A percentile compares a stretch with the other conserved stretches of the same genome.
Evolutionary conservation across 2,113 vertebrate genomes (phyloP).

Genomic region (Brachyhypopomus gauderio): DNA sequence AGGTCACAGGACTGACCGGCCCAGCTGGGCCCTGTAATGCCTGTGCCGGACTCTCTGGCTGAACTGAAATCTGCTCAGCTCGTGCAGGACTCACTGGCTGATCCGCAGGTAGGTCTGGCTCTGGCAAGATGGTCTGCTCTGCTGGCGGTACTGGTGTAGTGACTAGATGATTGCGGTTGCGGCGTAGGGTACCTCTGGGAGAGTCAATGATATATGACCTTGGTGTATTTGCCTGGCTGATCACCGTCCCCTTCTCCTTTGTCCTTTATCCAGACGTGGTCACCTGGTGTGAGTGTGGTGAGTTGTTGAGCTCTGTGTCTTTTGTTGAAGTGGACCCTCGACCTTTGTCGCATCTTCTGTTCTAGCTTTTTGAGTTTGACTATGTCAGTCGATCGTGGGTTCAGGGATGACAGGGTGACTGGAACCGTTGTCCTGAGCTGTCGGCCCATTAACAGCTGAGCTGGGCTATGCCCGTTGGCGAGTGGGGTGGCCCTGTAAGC

Average conservation of each 20-base stretch:
- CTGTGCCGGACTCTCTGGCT: constrained; percentile 10
- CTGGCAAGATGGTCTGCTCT: background rate
- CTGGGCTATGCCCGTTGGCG: background rate
- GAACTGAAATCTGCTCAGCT: background rate
- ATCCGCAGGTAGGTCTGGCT: no score
- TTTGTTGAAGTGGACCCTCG: background rate
- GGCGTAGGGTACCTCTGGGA: constrained; percentile 6
- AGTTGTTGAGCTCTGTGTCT: background rate
- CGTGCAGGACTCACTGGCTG: no score
- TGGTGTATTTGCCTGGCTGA: background rate
- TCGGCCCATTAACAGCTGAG: constrained; percentile 9
- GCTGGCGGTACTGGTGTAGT: constrained; percentile 10
- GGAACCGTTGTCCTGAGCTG: no score
- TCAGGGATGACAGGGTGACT: constrained; percentile 21
- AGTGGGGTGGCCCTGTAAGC: constrained; percentile 10
- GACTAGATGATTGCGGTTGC: background rate
- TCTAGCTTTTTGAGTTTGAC: constrained; percentile 7
- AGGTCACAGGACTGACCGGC: constrained; percentile 15
- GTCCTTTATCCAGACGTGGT: background rate
- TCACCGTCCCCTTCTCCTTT: constrained; percentile 8
- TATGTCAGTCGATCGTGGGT: constrained; percentile 12
- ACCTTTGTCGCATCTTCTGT: background rate
- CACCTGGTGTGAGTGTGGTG: background rate
- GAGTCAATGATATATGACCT: constrained; percentile 36
- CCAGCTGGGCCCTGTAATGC: background rate